Evolutionary conservation across 2,888 invertebrate species (phyloP).

Genomic region (Melanophora roralis): DNA sequence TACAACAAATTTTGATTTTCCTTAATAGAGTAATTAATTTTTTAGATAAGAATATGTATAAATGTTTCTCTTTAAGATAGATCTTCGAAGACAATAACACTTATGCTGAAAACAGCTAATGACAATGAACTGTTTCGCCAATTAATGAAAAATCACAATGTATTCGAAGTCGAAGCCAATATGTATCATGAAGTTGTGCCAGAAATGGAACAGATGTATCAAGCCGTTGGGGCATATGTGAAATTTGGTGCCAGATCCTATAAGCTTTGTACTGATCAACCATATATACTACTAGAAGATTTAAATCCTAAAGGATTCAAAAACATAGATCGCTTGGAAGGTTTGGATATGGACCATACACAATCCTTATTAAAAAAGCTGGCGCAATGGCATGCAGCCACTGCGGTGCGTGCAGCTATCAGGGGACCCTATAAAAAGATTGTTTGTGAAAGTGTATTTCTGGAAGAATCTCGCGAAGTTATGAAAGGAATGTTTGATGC

Average conservation of each 20-base stretch:
- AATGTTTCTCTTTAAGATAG: slow-evolving; percentile 40
- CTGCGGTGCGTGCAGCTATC: slow-evolving; percentile 64
- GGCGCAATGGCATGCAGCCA: slow-evolving; percentile 71
- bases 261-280: slow-evolving; percentile 38
- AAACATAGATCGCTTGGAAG: slow-evolving; percentile 67
- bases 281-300: slow-evolving; percentile 67
- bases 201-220: slow-evolving; percentile 64
- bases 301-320: slow-evolving; percentile 65
- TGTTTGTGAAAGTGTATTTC: slow-evolving; percentile 48
- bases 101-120: slow-evolving; percentile 70
- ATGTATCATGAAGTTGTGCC: slow-evolving; percentile 61
- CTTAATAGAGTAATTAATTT: too few relatives aligned
- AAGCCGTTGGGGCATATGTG: slow-evolving; percentile 51
- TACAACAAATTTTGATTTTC: too few relatives aligned
- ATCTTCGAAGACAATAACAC: slow-evolving; percentile 58
- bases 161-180: slow-evolving; percentile 51
- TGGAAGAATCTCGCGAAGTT: slow-evolving; percentile 42
- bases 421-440: slow-evolving; percentile 62
- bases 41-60: not conserved
- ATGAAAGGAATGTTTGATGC: slow-evolving; percentile 42
- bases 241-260: slow-evolving; percentile 57
- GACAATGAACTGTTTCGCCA: slow-evolving; percentile 57
- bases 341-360: slow-evolving; percentile 67
- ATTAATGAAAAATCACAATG: slow-evolving; percentile 53
- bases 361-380: slow-evolving; percentile 66